Percentiles rank a stretch among this genome's conserved stretches.
Evolutionary conservation across 2,113 vertebrate genomes (phyloP).

Genomic region (Vidua chalybeata): DNA sequence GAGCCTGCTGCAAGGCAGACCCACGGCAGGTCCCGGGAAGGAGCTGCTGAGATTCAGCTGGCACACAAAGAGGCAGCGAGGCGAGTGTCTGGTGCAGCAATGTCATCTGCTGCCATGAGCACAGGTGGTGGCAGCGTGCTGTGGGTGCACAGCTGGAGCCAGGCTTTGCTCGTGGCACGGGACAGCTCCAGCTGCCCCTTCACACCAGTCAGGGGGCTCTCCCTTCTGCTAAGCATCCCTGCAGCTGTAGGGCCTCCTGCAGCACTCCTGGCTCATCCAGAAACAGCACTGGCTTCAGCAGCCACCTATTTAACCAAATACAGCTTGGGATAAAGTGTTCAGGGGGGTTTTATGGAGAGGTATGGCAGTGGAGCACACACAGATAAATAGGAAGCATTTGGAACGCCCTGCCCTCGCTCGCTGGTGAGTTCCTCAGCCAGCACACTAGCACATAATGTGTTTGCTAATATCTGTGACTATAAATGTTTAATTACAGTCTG

Average conservation of each 20-base stretch:
- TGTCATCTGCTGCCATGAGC: background rate
- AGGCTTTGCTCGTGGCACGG: background rate
- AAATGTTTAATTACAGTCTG: slow-evolving; percentile 36
- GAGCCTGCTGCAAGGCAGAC: slow-evolving; percentile 18
- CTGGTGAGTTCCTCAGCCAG: background rate
- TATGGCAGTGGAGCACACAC: background rate
- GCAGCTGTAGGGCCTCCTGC: background rate
- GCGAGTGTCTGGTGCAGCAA: background rate
- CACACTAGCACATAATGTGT: background rate
- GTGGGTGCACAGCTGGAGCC: rapidly evolving
- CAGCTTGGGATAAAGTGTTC: background rate
- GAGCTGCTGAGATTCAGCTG: background rate
- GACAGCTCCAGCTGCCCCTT: background rate
- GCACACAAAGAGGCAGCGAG: background rate
- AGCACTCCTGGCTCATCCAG: background rate
- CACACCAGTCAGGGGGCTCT: rapidly evolving
- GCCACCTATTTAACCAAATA: background rate
- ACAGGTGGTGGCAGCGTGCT: background rate
- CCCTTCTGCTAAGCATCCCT: background rate
- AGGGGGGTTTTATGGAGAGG: background rate
- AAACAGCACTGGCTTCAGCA: background rate
- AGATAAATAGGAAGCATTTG: background rate
- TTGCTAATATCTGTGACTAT: slow-evolving; percentile 28
- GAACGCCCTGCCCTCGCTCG: background rate
- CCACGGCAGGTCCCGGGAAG: background rate